Base-by-base conservation (phyloP, 2,888 invertebrate genomes). In the Diplazon laetatorius region DNA sequence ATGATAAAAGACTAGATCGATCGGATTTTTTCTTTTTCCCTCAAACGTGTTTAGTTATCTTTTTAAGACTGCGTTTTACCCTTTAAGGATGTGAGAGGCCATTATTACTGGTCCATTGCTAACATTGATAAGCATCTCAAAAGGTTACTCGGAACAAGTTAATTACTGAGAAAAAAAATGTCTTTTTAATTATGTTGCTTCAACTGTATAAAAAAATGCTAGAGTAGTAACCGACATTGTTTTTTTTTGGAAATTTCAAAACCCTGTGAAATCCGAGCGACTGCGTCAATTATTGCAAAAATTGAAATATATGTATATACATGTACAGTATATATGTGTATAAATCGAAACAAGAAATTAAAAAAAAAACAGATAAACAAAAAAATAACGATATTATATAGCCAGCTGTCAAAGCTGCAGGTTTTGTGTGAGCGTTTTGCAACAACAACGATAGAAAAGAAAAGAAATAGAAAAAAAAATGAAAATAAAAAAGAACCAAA, bases 381-480 rank as follows among this genome's bases (percentile, higher is more conserved):
- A 62, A 77, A 72, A 39, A 30, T 22, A 59, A 8, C 57, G 63
- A 50, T 52, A 74, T 74, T 73, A 78, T 69, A 65, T 65, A 39
- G 69, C 60, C 59, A 63, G 44, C 63, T 57, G 72, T 77, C 37
- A 59, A 73, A 77, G 73, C 73, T 59, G 22, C 63, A n/a, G 12
- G 35, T 25, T 74, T 63, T 59, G 73, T 30, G 14, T n/a, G 62
- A 42, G 22, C 69, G 69, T 73, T 77, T 72, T 72, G 72, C 72
- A 77, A 78, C 73, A 59, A 6, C 2, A 30, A 30, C 2, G 6
- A 30, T 5, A 30, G 6, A 30, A 30, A 5, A 30, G 30, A 30
- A 30, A 30, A 30, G 6, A 6, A 6, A 30, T 6, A 30, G 30
- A 30, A 30, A 6, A 30, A 30, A 30, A 30, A n/a, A n/a, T n/a